These are phyloP conservation scores for Fissipunctia ypsillon DNA, from an alignment of 2,888 invertebrate species.

Conservation along the genomic window DNA sequence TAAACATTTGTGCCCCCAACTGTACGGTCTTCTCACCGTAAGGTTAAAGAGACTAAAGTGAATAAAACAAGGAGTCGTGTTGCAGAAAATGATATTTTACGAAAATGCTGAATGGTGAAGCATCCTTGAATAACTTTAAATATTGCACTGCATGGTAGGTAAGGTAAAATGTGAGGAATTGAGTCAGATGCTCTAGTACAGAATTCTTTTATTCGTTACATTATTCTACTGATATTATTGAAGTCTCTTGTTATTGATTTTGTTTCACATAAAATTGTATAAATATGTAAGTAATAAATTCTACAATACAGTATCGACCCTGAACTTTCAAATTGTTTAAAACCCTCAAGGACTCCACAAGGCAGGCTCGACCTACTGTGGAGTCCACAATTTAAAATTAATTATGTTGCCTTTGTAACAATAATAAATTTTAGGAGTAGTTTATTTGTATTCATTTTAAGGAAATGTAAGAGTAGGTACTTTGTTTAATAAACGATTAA, in stretches of 20 bases:
- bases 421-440: background rate
- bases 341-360: background rate
- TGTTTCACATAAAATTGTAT: background rate
- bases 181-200: background rate
- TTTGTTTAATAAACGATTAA: background rate
- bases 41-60: background rate
- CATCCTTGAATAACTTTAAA: background rate
- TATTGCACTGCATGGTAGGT: background rate
- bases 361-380: background rate
- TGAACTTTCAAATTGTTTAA: background rate
- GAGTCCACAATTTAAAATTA: background rate
- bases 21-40: background rate
- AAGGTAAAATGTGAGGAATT: background rate
- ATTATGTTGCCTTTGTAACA: background rate
- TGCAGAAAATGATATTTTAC: background rate
- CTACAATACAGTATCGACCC: background rate
- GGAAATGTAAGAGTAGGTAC: background rate
- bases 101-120: background rate
- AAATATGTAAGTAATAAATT: background rate
- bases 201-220: background rate
- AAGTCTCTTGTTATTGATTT: background rate
- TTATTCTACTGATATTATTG: background rate
- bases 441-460: background rate
- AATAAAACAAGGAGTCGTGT: constrained; percentile 1
- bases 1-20: constrained; percentile 24